phyloP scores from a whole-genome alignment of 1,140 invertebrate species.

The Lepidostoma basale region DNA sequence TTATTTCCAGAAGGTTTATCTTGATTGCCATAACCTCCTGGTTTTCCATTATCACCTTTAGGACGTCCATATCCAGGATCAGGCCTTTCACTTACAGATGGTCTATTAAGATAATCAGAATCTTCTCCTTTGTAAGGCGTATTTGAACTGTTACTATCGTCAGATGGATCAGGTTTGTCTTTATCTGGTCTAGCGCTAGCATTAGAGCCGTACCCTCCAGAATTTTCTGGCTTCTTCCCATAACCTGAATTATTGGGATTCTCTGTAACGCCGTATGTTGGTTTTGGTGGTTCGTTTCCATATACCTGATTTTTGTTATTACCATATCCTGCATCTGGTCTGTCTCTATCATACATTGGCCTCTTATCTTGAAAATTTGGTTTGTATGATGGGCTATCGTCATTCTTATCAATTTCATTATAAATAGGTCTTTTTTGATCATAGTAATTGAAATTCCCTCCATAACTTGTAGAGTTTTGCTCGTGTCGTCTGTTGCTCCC shows the following conservation, averaged over 20 bases:
- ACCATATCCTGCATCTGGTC: slow-evolving; percentile 14
- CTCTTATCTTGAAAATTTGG: slow-evolving; percentile 7
- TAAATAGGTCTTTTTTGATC: slow-evolving; percentile 18
- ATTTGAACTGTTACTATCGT: slow-evolving; percentile 17
- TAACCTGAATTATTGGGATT: background rate
- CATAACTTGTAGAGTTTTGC: background rate
- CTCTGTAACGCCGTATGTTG: background rate
- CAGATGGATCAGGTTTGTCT: slow-evolving; percentile 32
- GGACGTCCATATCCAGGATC: slow-evolving; percentile 12
- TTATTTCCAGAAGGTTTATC: too few relatives aligned
- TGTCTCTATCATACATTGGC: slow-evolving; percentile 27
- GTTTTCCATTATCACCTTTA: slow-evolving; percentile 6
- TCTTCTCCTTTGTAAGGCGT: too few relatives aligned
- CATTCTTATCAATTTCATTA: slow-evolving; percentile 31
- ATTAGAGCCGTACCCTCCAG: background rate
- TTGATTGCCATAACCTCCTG: too few relatives aligned
- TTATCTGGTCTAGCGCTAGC: slow-evolving; percentile 12
- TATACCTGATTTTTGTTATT: too few relatives aligned
- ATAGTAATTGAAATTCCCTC: background rate
- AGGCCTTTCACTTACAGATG: background rate
- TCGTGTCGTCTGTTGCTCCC: slow-evolving; percentile 13
- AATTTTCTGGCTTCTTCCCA: background rate
- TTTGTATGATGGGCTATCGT: slow-evolving; percentile 7
- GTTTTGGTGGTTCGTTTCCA: too few relatives aligned
- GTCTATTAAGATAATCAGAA: background rate